phyloP scores from a whole-genome alignment of 1,140 invertebrate species.

The Bombus haemorrhoidalis region DNA sequence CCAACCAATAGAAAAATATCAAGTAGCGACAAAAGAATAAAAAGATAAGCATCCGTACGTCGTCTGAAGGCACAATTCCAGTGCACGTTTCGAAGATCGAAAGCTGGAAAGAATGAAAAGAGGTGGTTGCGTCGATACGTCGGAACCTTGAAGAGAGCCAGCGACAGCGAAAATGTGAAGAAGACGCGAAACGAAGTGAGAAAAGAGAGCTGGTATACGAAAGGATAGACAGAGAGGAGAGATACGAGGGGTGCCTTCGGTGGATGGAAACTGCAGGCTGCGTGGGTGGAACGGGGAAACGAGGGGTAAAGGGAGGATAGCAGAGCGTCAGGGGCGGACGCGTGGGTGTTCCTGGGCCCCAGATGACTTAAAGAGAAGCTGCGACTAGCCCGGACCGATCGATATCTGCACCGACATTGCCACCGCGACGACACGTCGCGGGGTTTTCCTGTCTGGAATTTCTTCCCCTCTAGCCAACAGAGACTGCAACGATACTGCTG shows the following conservation, averaged over 20 bases:
- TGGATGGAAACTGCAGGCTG: conserved; percentile 44
- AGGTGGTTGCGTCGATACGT: conserved; percentile 19
- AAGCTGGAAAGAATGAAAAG: not conserved
- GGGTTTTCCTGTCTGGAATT: conserved; percentile 34
- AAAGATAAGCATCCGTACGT: not conserved
- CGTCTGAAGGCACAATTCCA: not conserved
- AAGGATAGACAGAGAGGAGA: not conserved
- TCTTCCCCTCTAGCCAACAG: no score
- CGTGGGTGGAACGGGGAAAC: conserved; percentile 25
- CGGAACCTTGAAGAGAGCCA: conserved; percentile 39
- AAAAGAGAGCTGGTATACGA: not conserved
- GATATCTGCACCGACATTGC: conserved; percentile 76
- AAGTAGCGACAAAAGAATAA: not conserved
- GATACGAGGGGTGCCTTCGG: conserved; percentile 32
- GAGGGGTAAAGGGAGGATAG: not conserved
- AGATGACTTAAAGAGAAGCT: conserved; percentile 82
- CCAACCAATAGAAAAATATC: no score
- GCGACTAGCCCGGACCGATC: conserved; percentile 77
- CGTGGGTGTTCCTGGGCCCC: conserved; percentile 59
- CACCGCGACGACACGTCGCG: conserved; percentile 54
- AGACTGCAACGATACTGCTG: not conserved
- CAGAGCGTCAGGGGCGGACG: conserved; percentile 51
- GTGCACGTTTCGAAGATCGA: not conserved
- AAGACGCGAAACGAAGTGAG: conserved; percentile 1
- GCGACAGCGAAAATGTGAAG: conserved; percentile 28